A percentile compares a stretch with the other conserved stretches of the same genome.
These are phyloP conservation scores for Melanotaenia trifasciata DNA, from an alignment of 2,797 vertebrate species.

Conservation along the genomic window DNA sequence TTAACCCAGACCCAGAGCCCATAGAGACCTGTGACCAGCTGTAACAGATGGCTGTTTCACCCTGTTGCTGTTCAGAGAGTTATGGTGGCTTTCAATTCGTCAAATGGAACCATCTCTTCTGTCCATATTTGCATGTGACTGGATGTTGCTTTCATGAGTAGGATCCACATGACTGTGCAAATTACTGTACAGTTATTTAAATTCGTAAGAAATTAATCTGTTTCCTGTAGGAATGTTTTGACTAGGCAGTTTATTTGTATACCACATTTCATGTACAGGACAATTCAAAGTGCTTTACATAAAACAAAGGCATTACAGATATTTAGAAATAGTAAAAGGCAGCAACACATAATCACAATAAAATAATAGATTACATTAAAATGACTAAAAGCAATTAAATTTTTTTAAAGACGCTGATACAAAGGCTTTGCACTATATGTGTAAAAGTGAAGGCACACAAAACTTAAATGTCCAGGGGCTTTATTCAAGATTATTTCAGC, in stretches of 20 bases:
- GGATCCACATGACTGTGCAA: neutral
- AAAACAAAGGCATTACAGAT: too few species aligned
- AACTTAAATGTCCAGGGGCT: neutral
- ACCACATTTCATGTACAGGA: too few species aligned
- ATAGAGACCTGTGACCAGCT: slow-evolving; percentile 66
- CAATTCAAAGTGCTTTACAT: too few species aligned
- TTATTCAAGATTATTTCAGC: neutral
- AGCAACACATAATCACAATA: too few species aligned
- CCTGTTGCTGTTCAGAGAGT: slow-evolving; percentile 50
- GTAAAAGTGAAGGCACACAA: neutral
- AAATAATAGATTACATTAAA: too few species aligned
- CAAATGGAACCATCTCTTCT: slow-evolving; percentile 40
- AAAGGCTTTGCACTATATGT: neutral
- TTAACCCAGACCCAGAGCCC: slow-evolving; percentile 69
- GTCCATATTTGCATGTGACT: slow-evolving; percentile 2
- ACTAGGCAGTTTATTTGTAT: too few species aligned
- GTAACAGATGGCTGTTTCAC: slow-evolving; percentile 74
- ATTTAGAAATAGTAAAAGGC: too few species aligned
- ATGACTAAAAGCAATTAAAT: too few species aligned
- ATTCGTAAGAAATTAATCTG: neutral
- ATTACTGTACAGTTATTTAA: neutral
- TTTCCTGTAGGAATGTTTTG: neutral
- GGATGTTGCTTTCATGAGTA: neutral
- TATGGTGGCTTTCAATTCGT: slow-evolving; percentile 36
- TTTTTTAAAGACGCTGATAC: neutral